Base-by-base conservation (phyloP, 2,113 vertebrate species). In the Malaclemys terrapin region DNA sequence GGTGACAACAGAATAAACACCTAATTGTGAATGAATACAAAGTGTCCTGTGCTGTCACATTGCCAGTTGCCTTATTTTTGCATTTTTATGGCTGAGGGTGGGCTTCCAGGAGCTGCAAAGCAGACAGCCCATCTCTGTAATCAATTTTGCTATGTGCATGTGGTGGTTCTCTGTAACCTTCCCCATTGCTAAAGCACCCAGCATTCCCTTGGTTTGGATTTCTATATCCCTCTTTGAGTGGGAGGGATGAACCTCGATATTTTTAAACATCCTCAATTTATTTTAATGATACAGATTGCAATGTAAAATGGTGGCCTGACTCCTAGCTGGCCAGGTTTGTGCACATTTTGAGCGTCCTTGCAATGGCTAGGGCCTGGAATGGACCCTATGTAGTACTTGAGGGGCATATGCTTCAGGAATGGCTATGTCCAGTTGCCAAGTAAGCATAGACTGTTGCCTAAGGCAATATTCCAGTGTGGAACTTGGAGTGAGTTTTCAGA, bases 1-100 rank as follows among this genome's bases (percentile, higher is more conserved):
- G 96, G 95, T 97, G 97, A 96, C 96, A 97, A 97, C 96, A 97
- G 97, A 97, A 97, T 96, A 96, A 97, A 97, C 97, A 97, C 94
- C 97, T 97, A 97, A 97, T 97, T 97, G 96, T 97, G 96, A 97
- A 95, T 97, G 97, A 97, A 97, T 96, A 90, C 95, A 91, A 93
- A 96, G 85, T 82, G 79, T 94, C 96, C 92, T 97, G 94, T 95
- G 96, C 96, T 96, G 95, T 96, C 95, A 96, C 96, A 90, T 90
- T 94, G 96, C 96, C 94, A 96, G 95, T 97, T 97, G 96, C 96
- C 96, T 86, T 92, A 89, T 96, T 97, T 97, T 97, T 97, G 94
- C 96, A 97, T 97, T 96, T 97, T 97, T 96, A 96, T 96, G 89
- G 94, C 88, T 93, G 93, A 97, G 94, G 94, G 96, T 96, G 97